Evolutionary conservation across 2,113 vertebrate species (phyloP).

Genomic region (Mastomys coucha): DNA sequence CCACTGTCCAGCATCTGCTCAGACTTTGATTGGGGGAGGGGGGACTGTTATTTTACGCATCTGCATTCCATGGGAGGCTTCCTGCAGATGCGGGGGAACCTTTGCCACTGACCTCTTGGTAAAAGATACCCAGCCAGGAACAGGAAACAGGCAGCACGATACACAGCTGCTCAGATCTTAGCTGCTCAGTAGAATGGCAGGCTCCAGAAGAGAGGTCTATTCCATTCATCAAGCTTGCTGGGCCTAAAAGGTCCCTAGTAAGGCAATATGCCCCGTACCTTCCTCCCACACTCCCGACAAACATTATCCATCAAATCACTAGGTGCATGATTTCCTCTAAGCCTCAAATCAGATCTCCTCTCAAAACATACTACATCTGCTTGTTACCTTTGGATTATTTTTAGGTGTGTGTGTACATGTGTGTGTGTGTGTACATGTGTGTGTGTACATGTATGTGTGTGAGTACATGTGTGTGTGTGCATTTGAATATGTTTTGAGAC

Average conservation of each 20-base stretch:
- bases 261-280: neutral
- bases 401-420: neutral
- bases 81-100: constrained; percentile 71
- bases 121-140: constrained; percentile 78
- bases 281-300: neutral
- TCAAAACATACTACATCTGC: constrained; percentile 28
- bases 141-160: constrained; percentile 59
- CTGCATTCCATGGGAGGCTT: constrained; percentile 66
- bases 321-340: neutral
- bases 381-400: neutral
- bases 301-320: constrained; percentile 49
- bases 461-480: too few species aligned
- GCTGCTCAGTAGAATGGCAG: constrained; percentile 17
- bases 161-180: constrained; percentile 60
- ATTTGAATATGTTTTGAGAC: neutral
- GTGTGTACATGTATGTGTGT: too few species aligned
- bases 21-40: constrained; percentile 62
- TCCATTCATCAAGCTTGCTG: neutral
- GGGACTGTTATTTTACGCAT: constrained; percentile 62
- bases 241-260: neutral
- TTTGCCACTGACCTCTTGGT: constrained; percentile 68
- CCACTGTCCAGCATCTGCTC: constrained; percentile 37
- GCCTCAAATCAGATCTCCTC: neutral
- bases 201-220: neutral
- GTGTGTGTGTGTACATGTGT: neutral